These are phyloP conservation scores for Oryctes rhinoceros DNA, from an alignment of 1,140 invertebrate species.

Conservation along the genomic window DNA sequence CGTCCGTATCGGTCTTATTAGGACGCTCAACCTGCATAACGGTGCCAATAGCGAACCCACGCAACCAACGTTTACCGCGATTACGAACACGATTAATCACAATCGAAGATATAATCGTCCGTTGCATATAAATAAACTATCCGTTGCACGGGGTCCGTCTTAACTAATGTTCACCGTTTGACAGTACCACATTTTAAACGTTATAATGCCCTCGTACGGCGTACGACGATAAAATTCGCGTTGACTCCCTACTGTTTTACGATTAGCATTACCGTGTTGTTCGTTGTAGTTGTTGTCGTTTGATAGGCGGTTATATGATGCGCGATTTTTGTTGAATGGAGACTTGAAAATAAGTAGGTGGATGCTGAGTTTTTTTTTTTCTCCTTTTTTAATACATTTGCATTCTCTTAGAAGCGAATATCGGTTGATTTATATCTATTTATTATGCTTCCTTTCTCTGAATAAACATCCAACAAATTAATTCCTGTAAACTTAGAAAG, in stretches of 20 bases:
- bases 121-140: constrained; percentile 4
- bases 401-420: no score
- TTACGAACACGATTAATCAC: constrained; percentile 27
- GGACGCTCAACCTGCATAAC: not conserved
- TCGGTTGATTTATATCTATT: no score
- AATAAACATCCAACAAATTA: no score
- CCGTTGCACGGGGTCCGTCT: constrained; percentile 7
- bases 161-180: constrained; percentile 27
- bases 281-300: not conserved
- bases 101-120: constrained; percentile 29
- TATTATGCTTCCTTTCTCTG: no score
- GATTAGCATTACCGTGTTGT: constrained; percentile 11
- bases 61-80: not conserved
- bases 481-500: no score
- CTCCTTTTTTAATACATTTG: not conserved
- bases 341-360: not conserved
- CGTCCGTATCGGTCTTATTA: not conserved
- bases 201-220: not conserved
- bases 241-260: constrained; percentile 27
- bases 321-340: not conserved
- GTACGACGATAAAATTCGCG: constrained; percentile 11
- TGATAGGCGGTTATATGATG: not conserved
- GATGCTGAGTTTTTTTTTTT: not conserved
- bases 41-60: not conserved
- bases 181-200: constrained; percentile 16